A percentile compares a stretch with the other conserved stretches of the same genome.
These are phyloP conservation scores for Akabosia matsudoensis DNA, from an alignment of 1,140 invertebrate genomes.

Conservation along the genomic window DNA sequence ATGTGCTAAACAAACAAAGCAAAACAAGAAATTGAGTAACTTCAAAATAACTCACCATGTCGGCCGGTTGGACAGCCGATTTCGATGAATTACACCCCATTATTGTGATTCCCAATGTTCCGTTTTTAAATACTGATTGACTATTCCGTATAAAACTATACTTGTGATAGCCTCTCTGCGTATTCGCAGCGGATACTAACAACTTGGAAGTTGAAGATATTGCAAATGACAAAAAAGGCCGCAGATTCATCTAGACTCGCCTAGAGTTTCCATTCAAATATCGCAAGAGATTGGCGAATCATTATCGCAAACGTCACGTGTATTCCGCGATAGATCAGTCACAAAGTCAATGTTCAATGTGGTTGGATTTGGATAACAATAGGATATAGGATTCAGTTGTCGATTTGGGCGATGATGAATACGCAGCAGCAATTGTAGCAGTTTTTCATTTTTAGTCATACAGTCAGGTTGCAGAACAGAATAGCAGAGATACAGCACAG, in stretches of 20 bases:
- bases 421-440: no score
- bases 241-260: neutral
- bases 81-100: neutral
- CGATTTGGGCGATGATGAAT: no score
- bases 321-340: neutral
- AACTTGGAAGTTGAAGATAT: neutral
- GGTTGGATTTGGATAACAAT: no score
- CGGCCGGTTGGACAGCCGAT: neutral
- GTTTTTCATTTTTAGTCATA: no score
- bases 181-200: neutral
- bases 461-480: no score
- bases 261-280: neutral
- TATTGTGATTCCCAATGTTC: neutral
- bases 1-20: neutral
- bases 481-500: no score
- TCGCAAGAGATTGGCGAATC: neutral
- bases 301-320: neutral
- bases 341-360: neutral
- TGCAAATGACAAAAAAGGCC: constrained; percentile 5
- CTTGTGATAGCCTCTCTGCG: neutral
- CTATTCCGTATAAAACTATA: neutral
- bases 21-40: neutral
- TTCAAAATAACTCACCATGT: constrained; percentile 2
- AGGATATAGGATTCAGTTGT: no score
- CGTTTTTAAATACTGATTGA: neutral